These are phyloP conservation scores for Oxyruncus cristatus DNA, from an alignment of 2,113 vertebrate species.

Conservation along the genomic window DNA sequence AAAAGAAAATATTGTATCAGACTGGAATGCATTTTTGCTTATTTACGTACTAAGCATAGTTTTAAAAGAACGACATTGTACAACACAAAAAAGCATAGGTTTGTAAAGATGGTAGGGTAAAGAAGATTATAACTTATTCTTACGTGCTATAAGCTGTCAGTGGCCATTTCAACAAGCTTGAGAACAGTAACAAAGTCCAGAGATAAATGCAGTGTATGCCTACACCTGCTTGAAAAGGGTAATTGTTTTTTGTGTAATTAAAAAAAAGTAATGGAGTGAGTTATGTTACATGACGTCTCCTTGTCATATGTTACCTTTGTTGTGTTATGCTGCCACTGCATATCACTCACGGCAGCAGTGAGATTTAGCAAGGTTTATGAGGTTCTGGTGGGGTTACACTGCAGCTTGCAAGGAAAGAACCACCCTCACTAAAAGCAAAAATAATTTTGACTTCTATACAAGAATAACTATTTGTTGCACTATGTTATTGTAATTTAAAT, in stretches of 20 bases:
- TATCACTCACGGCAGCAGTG: not conserved
- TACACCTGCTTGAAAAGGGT: not conserved
- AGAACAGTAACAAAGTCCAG: not conserved
- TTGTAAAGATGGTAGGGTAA: not conserved
- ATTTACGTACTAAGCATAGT: not conserved
- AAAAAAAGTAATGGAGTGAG: not conserved
- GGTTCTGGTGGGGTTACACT: not conserved
- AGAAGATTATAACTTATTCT: not conserved
- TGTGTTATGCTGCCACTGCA: not conserved
- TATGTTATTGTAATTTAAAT: not conserved
- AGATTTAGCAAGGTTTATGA: not conserved
- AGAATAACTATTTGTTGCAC: not conserved
- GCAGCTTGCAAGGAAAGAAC: not conserved
- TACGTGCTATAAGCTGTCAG: not conserved
- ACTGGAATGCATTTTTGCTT: fast-evolving
- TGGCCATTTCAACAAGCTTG: not conserved
- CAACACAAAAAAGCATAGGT: not conserved
- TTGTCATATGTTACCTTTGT: not conserved
- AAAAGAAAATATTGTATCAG: not conserved
- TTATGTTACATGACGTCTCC: not conserved
- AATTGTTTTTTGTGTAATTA: not conserved
- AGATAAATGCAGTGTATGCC: not conserved
- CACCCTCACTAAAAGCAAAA: not conserved
- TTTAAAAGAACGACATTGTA: not conserved
- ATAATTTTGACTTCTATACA: not conserved